Evolutionary conservation across 2,113 vertebrate species (phyloP).

Genomic region (Tachuris rubrigastra): DNA sequence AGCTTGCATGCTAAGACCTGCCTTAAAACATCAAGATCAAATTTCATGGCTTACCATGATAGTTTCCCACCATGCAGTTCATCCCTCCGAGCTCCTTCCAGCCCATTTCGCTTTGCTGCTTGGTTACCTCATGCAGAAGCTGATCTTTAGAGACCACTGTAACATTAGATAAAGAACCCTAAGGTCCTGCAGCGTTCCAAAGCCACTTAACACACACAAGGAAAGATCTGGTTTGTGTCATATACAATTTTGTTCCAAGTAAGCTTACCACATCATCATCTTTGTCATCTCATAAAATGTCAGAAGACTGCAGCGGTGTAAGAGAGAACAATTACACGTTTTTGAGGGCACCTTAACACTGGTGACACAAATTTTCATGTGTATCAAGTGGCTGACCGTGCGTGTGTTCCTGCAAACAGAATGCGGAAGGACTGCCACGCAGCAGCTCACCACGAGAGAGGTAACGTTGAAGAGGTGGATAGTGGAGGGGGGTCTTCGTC

Average conservation of each 20-base stretch:
- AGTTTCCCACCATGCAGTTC: neutral
- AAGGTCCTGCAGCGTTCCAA: neutral
- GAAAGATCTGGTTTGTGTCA: neutral
- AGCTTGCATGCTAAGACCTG: neutral
- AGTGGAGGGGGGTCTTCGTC: conserved; percentile 72
- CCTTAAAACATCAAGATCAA: neutral
- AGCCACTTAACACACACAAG: neutral
- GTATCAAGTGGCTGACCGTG: neutral
- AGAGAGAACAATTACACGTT: neutral
- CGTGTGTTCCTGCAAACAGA: conserved; percentile 61
- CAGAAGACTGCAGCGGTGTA: neutral
- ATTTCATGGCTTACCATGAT: neutral
- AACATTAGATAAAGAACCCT: neutral
- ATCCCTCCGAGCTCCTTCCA: neutral
- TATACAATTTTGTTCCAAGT: neutral
- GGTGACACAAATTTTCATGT: neutral
- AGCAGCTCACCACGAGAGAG: conserved; percentile 81
- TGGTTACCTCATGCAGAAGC: neutral
- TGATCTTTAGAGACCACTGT: neutral
- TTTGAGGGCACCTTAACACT: neutral
- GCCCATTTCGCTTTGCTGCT: neutral
- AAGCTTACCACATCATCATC: neutral
- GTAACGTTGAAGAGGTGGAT: conserved; percentile 84
- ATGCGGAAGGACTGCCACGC: conserved; percentile 91
- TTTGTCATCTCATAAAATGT: neutral